A percentile compares a stretch with the other conserved stretches of the same genome.
Evolutionary conservation across 2,113 vertebrate species (phyloP).

Genomic region (Podocnemis expansa): DNA sequence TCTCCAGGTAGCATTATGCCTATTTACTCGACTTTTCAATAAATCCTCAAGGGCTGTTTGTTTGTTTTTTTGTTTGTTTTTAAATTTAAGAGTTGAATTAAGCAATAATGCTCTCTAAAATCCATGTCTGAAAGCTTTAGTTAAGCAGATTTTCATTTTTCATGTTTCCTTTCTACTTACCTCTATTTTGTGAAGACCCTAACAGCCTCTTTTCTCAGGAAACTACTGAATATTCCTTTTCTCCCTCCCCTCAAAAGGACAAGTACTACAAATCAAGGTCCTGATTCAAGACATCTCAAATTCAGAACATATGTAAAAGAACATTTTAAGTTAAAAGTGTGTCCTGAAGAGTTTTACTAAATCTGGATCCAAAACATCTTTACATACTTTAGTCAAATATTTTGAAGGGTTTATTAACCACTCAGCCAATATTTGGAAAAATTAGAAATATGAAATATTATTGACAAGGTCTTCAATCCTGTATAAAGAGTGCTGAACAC

Average conservation of each 20-base stretch:
- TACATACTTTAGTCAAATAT: not conserved
- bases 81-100: no score
- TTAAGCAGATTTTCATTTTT: no score
- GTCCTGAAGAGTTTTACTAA: not conserved
- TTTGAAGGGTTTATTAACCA: not conserved
- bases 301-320: not conserved
- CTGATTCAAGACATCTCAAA: not conserved
- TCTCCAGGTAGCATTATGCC: no score
- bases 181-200: no score
- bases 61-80: no score
- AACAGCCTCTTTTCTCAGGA: no score
- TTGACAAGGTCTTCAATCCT: not conserved
- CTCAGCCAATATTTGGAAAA: not conserved
- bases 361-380: not conserved
- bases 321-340: not conserved
- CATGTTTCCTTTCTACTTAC: no score
- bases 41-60: no score
- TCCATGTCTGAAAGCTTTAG: no score
- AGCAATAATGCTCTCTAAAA: no score
- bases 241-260: not conserved
- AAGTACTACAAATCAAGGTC: not conserved
- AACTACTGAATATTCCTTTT: no score
- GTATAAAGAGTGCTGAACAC: not conserved
- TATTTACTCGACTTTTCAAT: no score
- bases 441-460: not conserved